Evolutionary conservation across 2,797 vertebrate genomes (phyloP).

Genomic region (Dromococcyx pavoninus): DNA sequence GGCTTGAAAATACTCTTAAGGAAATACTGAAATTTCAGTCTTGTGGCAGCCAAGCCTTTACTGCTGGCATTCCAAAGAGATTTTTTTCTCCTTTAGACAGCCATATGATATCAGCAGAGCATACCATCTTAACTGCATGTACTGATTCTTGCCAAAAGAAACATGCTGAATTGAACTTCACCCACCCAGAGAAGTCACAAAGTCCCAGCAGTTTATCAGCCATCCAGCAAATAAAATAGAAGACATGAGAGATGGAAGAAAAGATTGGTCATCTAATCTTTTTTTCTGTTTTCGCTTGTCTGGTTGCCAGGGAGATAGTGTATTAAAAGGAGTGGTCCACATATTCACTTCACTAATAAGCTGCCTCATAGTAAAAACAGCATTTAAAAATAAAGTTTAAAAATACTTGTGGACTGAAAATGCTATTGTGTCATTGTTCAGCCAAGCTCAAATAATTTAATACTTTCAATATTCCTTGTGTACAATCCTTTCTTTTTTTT

Average conservation of each 20-base stretch:
- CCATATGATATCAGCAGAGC: slow-evolving; percentile 41
- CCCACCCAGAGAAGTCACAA: slow-evolving; percentile 31
- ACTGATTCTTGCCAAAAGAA: slow-evolving; percentile 31
- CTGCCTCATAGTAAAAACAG: slow-evolving; percentile 19
- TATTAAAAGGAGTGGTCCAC: slow-evolving; percentile 52
- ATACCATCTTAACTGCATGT: not conserved
- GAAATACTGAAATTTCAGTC: not conserved
- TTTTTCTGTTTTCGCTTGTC: slow-evolving; percentile 46
- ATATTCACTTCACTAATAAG: not conserved
- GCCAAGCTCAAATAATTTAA: slow-evolving; percentile 38
- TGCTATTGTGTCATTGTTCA: slow-evolving; percentile 33
- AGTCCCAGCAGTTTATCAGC: slow-evolving; percentile 29
- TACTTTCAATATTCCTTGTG: slow-evolving; percentile 28
- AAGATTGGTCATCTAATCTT: slow-evolving; percentile 44
- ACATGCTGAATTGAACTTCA: slow-evolving; percentile 26
- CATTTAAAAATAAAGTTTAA: slow-evolving; percentile 59
- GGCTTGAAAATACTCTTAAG: not conserved
- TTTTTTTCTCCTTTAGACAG: slow-evolving; percentile 34
- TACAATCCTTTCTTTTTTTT: not conserved
- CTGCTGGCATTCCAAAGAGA: slow-evolving; percentile 9
- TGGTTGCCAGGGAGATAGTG: slow-evolving; percentile 17
- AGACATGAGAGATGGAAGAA: slow-evolving; percentile 44
- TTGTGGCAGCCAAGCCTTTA: slow-evolving; percentile 6
- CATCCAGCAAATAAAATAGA: slow-evolving; percentile 37
- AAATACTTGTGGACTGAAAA: slow-evolving; percentile 36